A percentile compares a stretch with the other conserved stretches of the same genome.
Evolutionary conservation across 53 echinoderm and acorn worm species (phyloP).

Genomic region (Arbacia lixula): DNA sequence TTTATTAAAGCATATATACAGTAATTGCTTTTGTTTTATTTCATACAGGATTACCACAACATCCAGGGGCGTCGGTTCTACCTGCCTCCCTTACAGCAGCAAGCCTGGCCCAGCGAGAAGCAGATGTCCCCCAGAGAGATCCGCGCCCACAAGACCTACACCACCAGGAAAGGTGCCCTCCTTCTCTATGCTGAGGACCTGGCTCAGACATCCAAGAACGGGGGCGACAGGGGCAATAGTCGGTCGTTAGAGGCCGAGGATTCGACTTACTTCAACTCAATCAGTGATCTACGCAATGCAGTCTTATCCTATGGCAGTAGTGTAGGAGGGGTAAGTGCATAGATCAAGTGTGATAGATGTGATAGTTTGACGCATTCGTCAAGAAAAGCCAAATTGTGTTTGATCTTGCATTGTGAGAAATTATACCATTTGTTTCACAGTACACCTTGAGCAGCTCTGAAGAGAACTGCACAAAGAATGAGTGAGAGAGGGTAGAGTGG

Average conservation of each 20-base stretch:
- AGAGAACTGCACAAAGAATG: no score
- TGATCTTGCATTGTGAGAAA: no score
- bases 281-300: conserved; percentile 92
- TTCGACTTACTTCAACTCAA: conserved; percentile 78
- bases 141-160: conserved; percentile 93
- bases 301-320: conserved; percentile 86
- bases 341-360: no score
- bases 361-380: no score
- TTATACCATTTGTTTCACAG: no score
- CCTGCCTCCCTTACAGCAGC: conserved; percentile 92
- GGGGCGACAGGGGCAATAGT: conserved; percentile 18
- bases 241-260: conserved; percentile 93
- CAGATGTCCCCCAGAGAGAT: conserved; percentile 65
- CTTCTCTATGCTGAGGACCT: conserved; percentile 94
- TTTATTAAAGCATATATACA: no score
- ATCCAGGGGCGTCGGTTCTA: conserved; percentile 78
- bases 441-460: no score
- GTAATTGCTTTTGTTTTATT: no score
- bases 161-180: conserved; percentile 93
- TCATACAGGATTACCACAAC: conserved; percentile 95
- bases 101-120: conserved; percentile 60
- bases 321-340: no score
- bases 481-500: no score
- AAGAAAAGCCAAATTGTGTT: no score
- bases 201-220: conserved; percentile 65